A percentile compares a stretch with the other conserved stretches of the same genome.
These are phyloP conservation scores for Rallus crepitans DNA, from an alignment of 2,797 vertebrate genomes.

Conservation along the genomic window DNA sequence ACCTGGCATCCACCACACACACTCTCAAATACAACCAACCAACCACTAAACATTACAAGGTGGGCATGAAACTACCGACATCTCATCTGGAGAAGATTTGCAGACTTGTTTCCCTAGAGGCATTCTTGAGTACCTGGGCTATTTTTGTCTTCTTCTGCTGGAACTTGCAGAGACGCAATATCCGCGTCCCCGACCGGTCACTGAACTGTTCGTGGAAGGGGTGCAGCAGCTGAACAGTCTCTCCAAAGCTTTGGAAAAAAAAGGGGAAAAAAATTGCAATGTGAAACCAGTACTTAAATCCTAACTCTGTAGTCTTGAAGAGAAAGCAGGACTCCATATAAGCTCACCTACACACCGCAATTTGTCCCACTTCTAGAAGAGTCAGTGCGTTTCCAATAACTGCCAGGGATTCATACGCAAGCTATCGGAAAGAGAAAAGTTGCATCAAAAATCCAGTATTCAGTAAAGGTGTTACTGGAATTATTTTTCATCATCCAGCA, in stretches of 20 bases:
- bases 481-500: neutral
- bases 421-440: conserved; percentile 76
- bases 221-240: conserved; percentile 92
- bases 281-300: neutral
- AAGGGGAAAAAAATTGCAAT: neutral
- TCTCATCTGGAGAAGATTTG: neutral
- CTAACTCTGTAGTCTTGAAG: neutral
- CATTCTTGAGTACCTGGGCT: conserved; percentile 85
- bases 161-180: conserved; percentile 93
- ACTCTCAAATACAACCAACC: neutral
- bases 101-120: neutral
- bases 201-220: conserved; percentile 95
- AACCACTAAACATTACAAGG: neutral
- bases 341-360: conserved; percentile 94
- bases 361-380: conserved; percentile 94
- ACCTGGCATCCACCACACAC: neutral
- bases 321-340: neutral
- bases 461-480: neutral
- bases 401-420: conserved; percentile 96
- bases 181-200: conserved; percentile 90
- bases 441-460: neutral
- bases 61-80: neutral
- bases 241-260: conserved; percentile 89
- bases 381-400: conserved; percentile 94
- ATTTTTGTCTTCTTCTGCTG: conserved; percentile 98